Evolutionary conservation across 2,888 invertebrate species (phyloP).

Genomic region (Lasioglossum lativentre): DNA sequence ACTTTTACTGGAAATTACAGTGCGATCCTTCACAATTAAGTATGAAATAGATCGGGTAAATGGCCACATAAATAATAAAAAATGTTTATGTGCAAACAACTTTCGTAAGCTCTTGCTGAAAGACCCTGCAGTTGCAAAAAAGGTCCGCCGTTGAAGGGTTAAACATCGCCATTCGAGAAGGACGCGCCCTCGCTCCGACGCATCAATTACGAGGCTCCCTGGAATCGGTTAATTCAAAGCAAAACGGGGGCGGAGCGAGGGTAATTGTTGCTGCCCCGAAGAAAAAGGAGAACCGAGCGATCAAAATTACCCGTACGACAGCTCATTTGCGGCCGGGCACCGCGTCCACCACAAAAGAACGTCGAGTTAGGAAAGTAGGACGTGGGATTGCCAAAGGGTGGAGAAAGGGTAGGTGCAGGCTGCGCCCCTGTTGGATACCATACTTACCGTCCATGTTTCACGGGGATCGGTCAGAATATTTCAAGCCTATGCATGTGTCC

Average conservation of each 20-base stretch:
- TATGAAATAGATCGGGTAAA: too few relatives aligned
- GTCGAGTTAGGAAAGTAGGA: background rate
- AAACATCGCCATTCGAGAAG: background rate
- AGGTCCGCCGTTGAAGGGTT: background rate
- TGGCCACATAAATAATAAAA: too few relatives aligned
- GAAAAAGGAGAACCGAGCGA: slow-evolving; percentile 6
- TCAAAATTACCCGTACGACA: slow-evolving; percentile 34
- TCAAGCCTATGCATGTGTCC: slow-evolving; percentile 56
- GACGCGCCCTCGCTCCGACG: background rate
- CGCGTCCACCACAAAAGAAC: slow-evolving; percentile 30
- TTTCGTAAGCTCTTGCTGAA: too few relatives aligned
- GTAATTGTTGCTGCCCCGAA: background rate
- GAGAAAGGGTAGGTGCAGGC: slow-evolving; percentile 30
- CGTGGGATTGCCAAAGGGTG: slow-evolving; percentile 7
- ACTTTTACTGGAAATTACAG: too few relatives aligned
- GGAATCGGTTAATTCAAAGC: slow-evolving; percentile 10
- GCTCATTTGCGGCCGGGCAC: slow-evolving; percentile 42
- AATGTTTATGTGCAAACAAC: too few relatives aligned
- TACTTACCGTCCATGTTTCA: slow-evolving; percentile 56
- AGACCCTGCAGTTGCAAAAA: background rate
- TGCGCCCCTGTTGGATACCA: slow-evolving; percentile 19
- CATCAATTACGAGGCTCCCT: background rate
- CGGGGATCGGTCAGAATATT: slow-evolving; percentile 65
- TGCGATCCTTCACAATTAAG: too few relatives aligned
- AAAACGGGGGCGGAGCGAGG: background rate